A percentile compares a stretch with the other conserved stretches of the same genome.
phyloP scores from a whole-genome alignment of 1,140 invertebrate species.

The Pseudomyrmex gracilis region DNA sequence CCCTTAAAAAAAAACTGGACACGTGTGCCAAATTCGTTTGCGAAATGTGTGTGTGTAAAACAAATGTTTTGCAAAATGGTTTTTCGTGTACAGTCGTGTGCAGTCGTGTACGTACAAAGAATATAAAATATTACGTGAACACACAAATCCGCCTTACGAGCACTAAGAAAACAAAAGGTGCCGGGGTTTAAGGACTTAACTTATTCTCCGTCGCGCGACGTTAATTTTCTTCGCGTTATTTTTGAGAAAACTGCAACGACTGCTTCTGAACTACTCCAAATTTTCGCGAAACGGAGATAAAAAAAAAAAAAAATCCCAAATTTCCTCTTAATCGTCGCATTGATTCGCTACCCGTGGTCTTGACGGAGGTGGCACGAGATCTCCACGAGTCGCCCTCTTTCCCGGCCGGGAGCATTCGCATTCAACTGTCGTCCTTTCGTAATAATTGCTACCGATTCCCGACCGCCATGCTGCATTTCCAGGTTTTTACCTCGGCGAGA shows the following conservation, averaged over 20 bases:
- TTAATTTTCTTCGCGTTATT: neutral
- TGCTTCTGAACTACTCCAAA: neutral
- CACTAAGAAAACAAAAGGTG: no score
- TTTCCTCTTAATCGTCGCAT: constrained; percentile 48
- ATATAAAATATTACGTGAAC: no score
- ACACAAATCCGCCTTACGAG: no score
- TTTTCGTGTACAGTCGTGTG: no score
- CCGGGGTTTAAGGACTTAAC: no score
- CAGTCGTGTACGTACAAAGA: no score
- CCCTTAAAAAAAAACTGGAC: neutral
- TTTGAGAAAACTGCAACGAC: neutral
- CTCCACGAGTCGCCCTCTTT: constrained; percentile 5
- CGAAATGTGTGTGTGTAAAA: no score
- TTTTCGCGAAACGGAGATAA: constrained; percentile 14
- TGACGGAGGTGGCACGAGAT: constrained; percentile 62
- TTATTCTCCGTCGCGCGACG: no score
- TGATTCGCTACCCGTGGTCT: constrained; percentile 60
- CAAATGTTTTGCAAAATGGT: no score
- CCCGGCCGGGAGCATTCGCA: constrained; percentile 65
- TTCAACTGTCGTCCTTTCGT: constrained; percentile 81
- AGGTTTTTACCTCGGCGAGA: constrained; percentile 80
- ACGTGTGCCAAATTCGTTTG: no score
- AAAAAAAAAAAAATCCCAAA: constrained; percentile 37
- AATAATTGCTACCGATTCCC: constrained; percentile 83
- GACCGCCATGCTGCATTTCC: constrained; percentile 84